Evolutionary conservation across 1,140 invertebrate species (phyloP).

Genomic region (Gonioctena quinquepunctata): DNA sequence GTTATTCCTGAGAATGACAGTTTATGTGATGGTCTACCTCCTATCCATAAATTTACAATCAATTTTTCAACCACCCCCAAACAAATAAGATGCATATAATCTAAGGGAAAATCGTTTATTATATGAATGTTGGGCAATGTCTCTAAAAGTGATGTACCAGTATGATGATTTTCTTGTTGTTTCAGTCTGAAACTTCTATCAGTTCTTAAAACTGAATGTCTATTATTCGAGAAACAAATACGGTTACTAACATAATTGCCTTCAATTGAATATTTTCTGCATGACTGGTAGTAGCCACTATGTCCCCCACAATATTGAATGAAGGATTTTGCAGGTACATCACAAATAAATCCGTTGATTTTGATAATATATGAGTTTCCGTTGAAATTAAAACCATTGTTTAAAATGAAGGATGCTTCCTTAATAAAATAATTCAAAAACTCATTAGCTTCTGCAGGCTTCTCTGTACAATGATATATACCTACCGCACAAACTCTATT

Average conservation of each 20-base stretch:
- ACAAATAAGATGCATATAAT: too few relatives aligned
- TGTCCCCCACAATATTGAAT: background rate
- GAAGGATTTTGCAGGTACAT: too few relatives aligned
- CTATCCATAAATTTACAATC: background rate
- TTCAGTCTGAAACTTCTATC: background rate
- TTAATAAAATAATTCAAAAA: background rate
- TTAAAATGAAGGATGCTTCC: background rate
- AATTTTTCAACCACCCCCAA: too few relatives aligned
- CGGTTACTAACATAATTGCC: background rate
- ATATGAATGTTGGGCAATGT: background rate
- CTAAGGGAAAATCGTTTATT: too few relatives aligned
- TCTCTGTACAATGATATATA: background rate
- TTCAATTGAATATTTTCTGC: background rate
- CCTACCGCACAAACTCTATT: too few relatives aligned
- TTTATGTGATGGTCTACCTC: background rate
- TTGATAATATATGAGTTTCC: background rate
- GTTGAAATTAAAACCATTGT: background rate
- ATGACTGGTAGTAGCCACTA: background rate
- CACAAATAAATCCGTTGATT: background rate
- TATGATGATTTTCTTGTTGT: background rate
- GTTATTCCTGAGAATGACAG: background rate
- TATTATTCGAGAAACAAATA: background rate
- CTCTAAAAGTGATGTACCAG: too few relatives aligned
- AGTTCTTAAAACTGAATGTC: background rate
- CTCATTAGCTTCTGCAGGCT: background rate